Percentiles rank a stretch among this genome's conserved stretches.
phyloP scores from a whole-genome alignment of 2,113 vertebrate genomes.

The Cygnus atratus region DNA sequence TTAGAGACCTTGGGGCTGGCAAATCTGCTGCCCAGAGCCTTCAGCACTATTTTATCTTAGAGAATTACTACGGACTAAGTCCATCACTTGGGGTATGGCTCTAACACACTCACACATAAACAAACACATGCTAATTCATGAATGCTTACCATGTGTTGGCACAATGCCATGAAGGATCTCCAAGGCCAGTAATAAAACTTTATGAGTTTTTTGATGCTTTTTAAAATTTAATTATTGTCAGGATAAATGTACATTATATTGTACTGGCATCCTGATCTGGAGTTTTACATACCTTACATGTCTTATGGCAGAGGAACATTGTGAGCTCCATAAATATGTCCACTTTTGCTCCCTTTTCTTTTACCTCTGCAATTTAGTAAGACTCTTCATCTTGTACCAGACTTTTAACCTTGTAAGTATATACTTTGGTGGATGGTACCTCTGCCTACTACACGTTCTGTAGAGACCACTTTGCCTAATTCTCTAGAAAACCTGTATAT shows the following conservation, averaged over 20 bases:
- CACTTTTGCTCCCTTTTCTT: not conserved
- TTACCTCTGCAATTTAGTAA: not conserved
- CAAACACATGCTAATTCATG: not conserved
- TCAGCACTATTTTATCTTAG: not conserved
- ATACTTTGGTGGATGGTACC: not conserved
- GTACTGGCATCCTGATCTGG: not conserved
- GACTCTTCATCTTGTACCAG: not conserved
- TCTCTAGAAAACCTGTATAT: not conserved
- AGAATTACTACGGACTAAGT: not conserved
- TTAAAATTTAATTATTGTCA: no score
- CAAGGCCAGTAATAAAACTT: not conserved
- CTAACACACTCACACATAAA: not conserved
- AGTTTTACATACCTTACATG: not conserved
- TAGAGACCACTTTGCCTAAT: not conserved
- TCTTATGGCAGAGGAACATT: not conserved
- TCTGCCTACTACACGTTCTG: not conserved
- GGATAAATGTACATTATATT: not conserved
- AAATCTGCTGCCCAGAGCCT: not conserved
- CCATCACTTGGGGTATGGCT: not conserved
- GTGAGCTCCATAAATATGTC: not conserved
- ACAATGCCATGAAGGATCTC: not conserved
- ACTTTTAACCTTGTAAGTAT: not conserved
- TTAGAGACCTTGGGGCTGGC: not conserved
- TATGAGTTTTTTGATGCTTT: not conserved
- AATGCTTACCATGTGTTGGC: not conserved